Percentiles rank a stretch among this genome's conserved stretches.
Evolutionary conservation across 2,888 invertebrate genomes (phyloP).

Genomic region (Blera fallax): DNA sequence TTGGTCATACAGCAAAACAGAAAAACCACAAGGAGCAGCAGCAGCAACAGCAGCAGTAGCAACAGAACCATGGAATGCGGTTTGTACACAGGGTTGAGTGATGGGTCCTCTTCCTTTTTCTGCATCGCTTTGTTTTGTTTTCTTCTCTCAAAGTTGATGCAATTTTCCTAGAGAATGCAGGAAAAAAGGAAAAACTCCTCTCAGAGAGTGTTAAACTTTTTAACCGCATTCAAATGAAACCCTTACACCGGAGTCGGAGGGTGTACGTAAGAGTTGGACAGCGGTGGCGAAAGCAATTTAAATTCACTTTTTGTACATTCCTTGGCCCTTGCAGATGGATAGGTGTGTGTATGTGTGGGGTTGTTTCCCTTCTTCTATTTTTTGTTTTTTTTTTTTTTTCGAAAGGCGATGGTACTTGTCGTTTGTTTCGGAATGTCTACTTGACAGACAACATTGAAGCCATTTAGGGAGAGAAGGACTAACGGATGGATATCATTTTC

Average conservation of each 20-base stretch:
- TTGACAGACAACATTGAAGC: constrained; percentile 67
- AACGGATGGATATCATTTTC: constrained; percentile 48
- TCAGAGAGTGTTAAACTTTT: constrained; percentile 65
- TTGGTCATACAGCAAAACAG: constrained; percentile 26
- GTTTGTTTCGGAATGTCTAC: constrained; percentile 66
- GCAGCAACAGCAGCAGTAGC: background rate
- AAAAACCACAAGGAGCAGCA: constrained; percentile 14
- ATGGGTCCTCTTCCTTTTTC: constrained; percentile 51
- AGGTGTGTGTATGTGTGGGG: background rate
- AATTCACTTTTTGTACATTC: constrained; percentile 66
- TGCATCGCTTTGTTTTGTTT: constrained; percentile 9
- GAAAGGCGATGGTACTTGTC: constrained; percentile 27
- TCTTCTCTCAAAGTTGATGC: constrained; percentile 46
- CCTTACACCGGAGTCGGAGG: constrained; percentile 1
- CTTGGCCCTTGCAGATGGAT: constrained; percentile 12
- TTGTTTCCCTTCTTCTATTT: background rate
- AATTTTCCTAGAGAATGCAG: constrained; percentile 21
- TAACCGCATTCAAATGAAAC: constrained; percentile 68
- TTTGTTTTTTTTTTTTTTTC: background rate
- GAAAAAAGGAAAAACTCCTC: background rate
- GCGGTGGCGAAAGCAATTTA: constrained; percentile 67
- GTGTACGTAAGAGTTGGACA: constrained; percentile 35
- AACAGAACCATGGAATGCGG: constrained; percentile 47
- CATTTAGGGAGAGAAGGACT: constrained; percentile 24
- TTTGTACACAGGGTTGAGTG: constrained; percentile 65